Evolutionary conservation across 2,888 invertebrate species (phyloP), one percentile per base, ranked within the genome.

Genomic region (Thumatha senex): DNA sequence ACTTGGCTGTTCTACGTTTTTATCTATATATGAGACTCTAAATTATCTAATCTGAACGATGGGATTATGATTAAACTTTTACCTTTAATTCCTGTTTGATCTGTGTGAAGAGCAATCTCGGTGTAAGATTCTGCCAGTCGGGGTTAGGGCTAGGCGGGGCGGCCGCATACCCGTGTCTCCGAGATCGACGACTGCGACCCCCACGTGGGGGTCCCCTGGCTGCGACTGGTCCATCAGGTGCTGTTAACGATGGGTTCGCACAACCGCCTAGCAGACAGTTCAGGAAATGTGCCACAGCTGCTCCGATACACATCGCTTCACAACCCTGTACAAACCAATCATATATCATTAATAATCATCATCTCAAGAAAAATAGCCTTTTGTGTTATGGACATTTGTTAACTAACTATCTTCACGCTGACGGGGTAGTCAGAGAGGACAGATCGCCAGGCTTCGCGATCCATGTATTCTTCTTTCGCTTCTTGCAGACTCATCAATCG

Each of bases 221-320:
- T 62, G 69, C 61, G 63, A 63, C 59, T 55, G 51, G 51, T 8
- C 39, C 51, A 0, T 86, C 87, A 35, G 76, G 74, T 7, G 82
- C 71, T 31, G 82, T 67, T 11, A 83, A 80, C 14, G 75, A 74
- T 0, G 96, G 94, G 76, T 94, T 93, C 7, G 95, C 93, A 42
- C 94, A 92, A 51, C 93, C 92, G 50, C 98, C 97, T 47, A 99
- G 86, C 76, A 98, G 94, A 78, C 99, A 99, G 89, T 99, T 99
- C 56, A 99, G 93, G 89, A 99, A 99, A 85, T 99, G 99, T 56
- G 98, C 96, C 48, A 98, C 96, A 0, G 97, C 98, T 1, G 96
- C 94, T 0, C 98, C 96, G 58, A 98, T 92, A 78, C 96, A 96
- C 96, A 98, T 97, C 77, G 97, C 93, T 82, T 98, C 98, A 47